phyloP scores from a whole-genome alignment of 2,888 invertebrate genomes.

The Mythimna impura region DNA sequence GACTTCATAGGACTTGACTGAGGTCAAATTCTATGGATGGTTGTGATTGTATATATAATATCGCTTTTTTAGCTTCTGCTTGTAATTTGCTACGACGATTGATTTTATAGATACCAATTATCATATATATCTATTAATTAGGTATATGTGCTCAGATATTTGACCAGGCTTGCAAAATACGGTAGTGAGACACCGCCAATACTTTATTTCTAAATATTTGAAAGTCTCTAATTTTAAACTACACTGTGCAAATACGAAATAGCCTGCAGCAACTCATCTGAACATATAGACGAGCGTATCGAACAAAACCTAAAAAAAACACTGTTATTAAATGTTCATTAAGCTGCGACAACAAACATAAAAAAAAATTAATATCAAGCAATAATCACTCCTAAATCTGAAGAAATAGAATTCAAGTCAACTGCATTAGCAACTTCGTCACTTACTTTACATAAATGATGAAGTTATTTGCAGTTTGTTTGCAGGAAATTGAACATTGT shows the following conservation, averaged over 20 bases:
- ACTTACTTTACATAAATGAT: conserved; percentile 42
- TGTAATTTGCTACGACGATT: too few relatives aligned
- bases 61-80: too few relatives aligned
- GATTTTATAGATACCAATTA: too few relatives aligned
- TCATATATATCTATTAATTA: too few relatives aligned
- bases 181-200: neutral
- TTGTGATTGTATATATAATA: too few relatives aligned
- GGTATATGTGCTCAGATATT: neutral
- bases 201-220: neutral
- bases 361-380: conserved; percentile 18
- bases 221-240: conserved; percentile 56
- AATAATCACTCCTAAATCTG: conserved; percentile 27
- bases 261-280: conserved; percentile 76
- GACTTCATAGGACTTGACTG: too few relatives aligned
- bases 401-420: conserved; percentile 25
- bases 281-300: conserved; percentile 77
- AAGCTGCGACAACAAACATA: conserved; percentile 76
- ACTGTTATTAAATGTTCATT: conserved; percentile 87
- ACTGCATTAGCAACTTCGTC: conserved; percentile 43
- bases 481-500: conserved; percentile 36
- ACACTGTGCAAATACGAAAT: conserved; percentile 77
- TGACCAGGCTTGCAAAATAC: too few relatives aligned
- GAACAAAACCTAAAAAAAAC: conserved; percentile 75
- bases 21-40: too few relatives aligned
- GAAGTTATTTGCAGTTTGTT: conserved; percentile 33